A percentile compares a stretch with the other conserved stretches of the same genome.
Evolutionary conservation across 2,797 vertebrate species (phyloP).

Genomic region (Anguilla obscura): DNA sequence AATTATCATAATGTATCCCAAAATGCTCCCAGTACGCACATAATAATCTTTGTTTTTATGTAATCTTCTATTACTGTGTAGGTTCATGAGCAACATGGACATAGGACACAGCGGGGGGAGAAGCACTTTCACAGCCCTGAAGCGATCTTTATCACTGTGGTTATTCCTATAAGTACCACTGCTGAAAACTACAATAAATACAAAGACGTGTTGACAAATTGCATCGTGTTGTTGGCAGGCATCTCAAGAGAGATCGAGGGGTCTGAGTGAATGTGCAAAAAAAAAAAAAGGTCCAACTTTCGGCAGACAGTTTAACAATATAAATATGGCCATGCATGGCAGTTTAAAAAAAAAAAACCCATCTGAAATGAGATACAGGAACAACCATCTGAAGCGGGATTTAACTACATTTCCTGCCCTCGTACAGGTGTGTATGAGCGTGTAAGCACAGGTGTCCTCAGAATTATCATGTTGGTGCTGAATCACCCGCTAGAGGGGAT

Average conservation of each 20-base stretch:
- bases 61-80: background rate
- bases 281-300: background rate
- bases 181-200: background rate
- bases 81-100: background rate
- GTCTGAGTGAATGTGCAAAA: too few species aligned
- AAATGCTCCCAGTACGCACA: background rate
- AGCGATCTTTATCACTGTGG: background rate
- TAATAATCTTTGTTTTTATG: background rate
- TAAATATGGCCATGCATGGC: background rate
- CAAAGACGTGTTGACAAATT: background rate
- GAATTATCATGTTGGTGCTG: background rate
- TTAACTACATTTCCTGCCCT: background rate
- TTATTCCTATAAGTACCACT: background rate
- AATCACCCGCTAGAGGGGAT: background rate
- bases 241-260: background rate
- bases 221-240: background rate
- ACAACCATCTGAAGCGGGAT: too few species aligned
- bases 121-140: background rate
- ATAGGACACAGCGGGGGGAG: background rate
- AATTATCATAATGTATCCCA: background rate
- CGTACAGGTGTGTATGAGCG: background rate
- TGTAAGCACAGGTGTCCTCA: background rate
- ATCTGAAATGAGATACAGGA: background rate
- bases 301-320: background rate
- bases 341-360: background rate